Conservation (phyloP, 2,113 vertebrate genomes). For the Pterocles orientalis region DNA sequence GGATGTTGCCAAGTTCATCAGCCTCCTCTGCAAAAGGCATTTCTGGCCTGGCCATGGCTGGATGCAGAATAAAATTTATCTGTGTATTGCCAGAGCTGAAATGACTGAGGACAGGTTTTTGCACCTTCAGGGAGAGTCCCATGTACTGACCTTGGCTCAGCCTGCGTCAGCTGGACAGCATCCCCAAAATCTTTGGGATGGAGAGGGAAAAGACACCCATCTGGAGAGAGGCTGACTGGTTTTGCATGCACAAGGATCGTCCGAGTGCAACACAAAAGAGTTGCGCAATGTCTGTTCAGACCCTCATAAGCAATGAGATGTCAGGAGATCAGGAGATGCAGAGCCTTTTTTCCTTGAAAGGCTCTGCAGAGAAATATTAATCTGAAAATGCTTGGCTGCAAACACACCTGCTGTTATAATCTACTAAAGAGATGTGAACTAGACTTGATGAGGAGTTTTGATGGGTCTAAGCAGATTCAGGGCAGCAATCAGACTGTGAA, state of each 20-base stretch:
- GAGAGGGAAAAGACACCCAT: background rate
- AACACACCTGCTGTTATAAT: background rate
- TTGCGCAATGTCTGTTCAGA: background rate
- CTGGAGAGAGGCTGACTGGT: background rate
- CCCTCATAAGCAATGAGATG: background rate
- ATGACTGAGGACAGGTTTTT: background rate
- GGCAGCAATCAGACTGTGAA: background rate
- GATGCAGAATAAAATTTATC: background rate
- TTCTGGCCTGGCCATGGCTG: background rate
- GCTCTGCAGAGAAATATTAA: background rate
- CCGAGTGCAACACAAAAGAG: background rate
- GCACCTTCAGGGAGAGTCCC: background rate
- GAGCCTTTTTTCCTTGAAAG: background rate
- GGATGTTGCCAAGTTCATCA: background rate
- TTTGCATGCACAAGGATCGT: background rate
- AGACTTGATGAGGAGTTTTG: background rate
- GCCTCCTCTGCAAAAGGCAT: background rate
- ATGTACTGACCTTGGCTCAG: background rate
- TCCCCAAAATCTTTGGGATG: background rate
- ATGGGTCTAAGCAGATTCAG: background rate
- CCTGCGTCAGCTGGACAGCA: background rate
- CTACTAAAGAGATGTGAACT: background rate
- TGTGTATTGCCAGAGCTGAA: background rate
- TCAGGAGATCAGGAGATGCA: background rate
- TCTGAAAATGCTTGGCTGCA: background rate